Evolutionary conservation across 2,888 invertebrate genomes (phyloP).

Genomic region (Cataglyphis cursor): DNA sequence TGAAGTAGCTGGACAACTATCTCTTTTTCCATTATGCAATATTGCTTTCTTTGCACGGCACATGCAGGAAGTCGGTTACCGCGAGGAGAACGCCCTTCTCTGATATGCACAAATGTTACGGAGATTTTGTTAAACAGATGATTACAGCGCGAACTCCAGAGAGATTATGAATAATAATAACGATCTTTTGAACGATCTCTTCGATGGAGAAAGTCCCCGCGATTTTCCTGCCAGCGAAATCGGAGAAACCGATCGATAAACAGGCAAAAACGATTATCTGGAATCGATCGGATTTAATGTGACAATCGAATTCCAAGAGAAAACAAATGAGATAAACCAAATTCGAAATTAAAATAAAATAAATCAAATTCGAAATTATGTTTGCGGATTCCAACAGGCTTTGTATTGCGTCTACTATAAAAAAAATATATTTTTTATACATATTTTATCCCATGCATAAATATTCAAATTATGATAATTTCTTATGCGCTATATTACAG

Average conservation of each 20-base stretch:
- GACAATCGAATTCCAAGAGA: background rate
- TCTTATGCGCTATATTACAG: background rate
- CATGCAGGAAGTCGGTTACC: slow-evolving; percentile 55
- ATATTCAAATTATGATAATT: too few relatives aligned
- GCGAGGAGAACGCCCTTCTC: slow-evolving; percentile 56
- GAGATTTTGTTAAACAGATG: slow-evolving; percentile 13
- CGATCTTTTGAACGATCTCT: slow-evolving; percentile 22
- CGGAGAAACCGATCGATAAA: slow-evolving; percentile 48
- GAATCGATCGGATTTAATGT: slow-evolving; percentile 46
- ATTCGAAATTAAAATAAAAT: background rate
- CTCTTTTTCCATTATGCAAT: slow-evolving; percentile 83
- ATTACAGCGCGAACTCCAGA: background rate
- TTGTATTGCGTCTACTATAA: background rate
- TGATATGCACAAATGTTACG: background rate
- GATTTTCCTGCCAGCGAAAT: slow-evolving; percentile 49
- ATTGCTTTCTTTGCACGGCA: slow-evolving; percentile 76
- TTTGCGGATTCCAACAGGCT: background rate
- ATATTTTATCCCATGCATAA: background rate
- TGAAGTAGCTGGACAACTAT: slow-evolving; percentile 81
- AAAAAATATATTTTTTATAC: background rate
- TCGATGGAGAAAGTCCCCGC: slow-evolving; percentile 61
- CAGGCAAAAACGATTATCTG: slow-evolving; percentile 41
- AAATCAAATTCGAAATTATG: background rate
- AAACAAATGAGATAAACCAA: background rate
- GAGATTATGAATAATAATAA: slow-evolving; percentile 28